Conservation (phyloP, 2,797 vertebrate species). For the Anolis apletophallus region DNA sequence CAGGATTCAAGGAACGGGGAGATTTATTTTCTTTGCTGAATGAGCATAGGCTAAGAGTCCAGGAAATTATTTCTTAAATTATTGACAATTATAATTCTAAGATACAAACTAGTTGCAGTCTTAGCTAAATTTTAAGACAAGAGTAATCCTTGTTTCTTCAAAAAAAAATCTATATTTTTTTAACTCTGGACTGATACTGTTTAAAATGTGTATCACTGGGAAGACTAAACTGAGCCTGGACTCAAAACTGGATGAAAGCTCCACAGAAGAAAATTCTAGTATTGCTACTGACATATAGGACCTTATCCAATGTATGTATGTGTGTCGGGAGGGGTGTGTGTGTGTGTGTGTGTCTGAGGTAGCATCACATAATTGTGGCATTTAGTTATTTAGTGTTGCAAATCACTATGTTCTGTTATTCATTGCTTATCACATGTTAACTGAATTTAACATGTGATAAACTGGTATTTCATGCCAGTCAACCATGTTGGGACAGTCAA, state of each 20-base stretch:
- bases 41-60: not conserved
- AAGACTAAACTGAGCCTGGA: not conserved
- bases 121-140: no score
- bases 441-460: no score
- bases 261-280: not conserved
- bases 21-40: not conserved
- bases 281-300: not conserved
- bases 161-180: no score
- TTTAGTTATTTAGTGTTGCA: no score
- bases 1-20: not conserved
- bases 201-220: not conserved
- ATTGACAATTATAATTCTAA: not conserved
- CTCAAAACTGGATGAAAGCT: not conserved
- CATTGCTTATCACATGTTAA: no score
- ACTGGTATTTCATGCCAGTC: not conserved
- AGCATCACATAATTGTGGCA: no score
- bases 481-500: not conserved
- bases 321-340: no score
- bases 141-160: no score
- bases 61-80: not conserved
- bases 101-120: not conserved
- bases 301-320: no score
- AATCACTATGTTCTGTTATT: no score
- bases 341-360: no score
- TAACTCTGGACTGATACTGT: no score